phyloP scores from a whole-genome alignment of 2,888 invertebrate genomes.

The Amiota minor region DNA sequence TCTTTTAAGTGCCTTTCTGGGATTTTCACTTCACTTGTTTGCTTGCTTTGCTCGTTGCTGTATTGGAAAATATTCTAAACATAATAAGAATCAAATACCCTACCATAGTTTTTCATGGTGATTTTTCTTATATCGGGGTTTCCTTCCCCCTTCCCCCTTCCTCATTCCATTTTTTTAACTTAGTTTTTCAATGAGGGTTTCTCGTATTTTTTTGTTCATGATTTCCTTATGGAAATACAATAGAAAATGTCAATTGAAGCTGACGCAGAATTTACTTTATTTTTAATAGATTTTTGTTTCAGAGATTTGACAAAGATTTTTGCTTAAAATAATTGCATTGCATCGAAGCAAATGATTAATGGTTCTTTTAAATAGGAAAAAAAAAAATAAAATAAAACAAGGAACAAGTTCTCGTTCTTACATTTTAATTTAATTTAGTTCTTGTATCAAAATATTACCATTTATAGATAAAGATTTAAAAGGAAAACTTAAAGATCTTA shows the following conservation, averaged over 20 bases:
- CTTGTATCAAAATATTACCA: background rate
- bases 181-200: background rate
- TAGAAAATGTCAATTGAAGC: constrained; percentile 65
- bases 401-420: too few relatives aligned
- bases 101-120: too few relatives aligned
- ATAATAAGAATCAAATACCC: too few relatives aligned
- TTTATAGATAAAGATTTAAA: too few relatives aligned
- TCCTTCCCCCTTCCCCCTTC: background rate
- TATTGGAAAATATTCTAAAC: too few relatives aligned
- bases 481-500: too few relatives aligned
- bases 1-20: constrained; percentile 23
- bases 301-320: background rate
- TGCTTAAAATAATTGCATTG: background rate
- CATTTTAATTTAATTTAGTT: constrained; percentile 67
- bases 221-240: constrained; percentile 50
- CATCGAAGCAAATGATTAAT: constrained; percentile 52
- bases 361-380: constrained; percentile 60
- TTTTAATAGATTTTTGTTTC: background rate
- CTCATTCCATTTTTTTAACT: background rate
- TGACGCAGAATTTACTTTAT: constrained; percentile 34
- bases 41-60: background rate
- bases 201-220: constrained; percentile 1
- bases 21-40: constrained; percentile 16
- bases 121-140: too few relatives aligned
- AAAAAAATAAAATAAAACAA: too few relatives aligned